A percentile compares a stretch with the other conserved stretches of the same genome.
Conservation (phyloP, 2,888 invertebrate genomes). For the Argyresthia albistria region DNA sequence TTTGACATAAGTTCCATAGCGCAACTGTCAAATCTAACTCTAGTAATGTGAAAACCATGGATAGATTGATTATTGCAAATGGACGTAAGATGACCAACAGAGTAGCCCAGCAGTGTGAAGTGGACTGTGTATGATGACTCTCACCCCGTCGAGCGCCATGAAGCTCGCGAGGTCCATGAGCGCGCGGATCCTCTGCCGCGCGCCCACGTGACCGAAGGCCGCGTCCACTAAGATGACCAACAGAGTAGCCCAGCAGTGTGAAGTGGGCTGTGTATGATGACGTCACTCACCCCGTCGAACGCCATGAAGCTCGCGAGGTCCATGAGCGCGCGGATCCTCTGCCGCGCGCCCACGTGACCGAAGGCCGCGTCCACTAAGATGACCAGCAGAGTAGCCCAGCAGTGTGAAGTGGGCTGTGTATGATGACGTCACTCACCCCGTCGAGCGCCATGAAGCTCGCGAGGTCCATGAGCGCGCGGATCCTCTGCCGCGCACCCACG, state of each 20-base stretch:
- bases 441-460: conserved; percentile 80
- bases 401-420: too few relatives aligned
- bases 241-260: neutral
- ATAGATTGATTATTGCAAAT: too few relatives aligned
- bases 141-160: conserved; percentile 78
- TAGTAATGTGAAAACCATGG: too few relatives aligned
- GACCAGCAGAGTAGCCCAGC: conserved; percentile 53
- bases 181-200: conserved; percentile 76
- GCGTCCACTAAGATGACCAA: too few relatives aligned
- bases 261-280: too few relatives aligned
- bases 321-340: conserved; percentile 77
- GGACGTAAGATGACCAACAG: too few relatives aligned
- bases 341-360: conserved; percentile 73
- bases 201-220: conserved; percentile 76
- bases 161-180: conserved; percentile 81
- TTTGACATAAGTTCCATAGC: too few relatives aligned
- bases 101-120: too few relatives aligned
- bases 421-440: conserved; percentile 58
- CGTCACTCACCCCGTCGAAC: conserved; percentile 73
- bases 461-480: conserved; percentile 78
- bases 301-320: conserved; percentile 81
- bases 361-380: conserved; percentile 79
- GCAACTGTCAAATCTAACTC: too few relatives aligned
- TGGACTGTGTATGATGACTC: too few relatives aligned
- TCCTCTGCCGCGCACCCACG: conserved; percentile 75